Conservation (phyloP, 1,140 invertebrate species). For the Listronotus bonariensis region DNA sequence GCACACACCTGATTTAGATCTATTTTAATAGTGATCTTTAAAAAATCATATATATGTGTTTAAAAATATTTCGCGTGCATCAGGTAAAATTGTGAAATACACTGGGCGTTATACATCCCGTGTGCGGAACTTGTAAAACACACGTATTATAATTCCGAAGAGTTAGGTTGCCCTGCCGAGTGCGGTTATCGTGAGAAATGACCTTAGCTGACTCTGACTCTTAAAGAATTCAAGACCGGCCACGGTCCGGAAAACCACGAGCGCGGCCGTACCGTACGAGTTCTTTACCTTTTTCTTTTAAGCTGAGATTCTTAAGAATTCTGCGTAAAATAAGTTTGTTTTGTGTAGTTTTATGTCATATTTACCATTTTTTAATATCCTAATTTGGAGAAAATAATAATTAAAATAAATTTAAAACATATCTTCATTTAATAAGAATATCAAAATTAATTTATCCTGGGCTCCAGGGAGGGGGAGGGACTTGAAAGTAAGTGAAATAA, state of each 20-base stretch:
- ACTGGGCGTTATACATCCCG: slow-evolving; percentile 31
- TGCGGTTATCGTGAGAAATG: slow-evolving; percentile 56
- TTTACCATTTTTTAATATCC: too few relatives aligned
- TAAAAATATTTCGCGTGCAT: slow-evolving; percentile 19
- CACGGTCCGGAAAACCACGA: slow-evolving; percentile 29
- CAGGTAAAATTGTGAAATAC: slow-evolving; percentile 23
- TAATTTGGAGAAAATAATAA: too few relatives aligned
- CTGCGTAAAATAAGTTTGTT: slow-evolving; percentile 17
- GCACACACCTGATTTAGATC: too few relatives aligned
- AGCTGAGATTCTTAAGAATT: slow-evolving; percentile 18
- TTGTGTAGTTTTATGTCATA: not conserved
- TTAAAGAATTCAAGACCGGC: slow-evolving; percentile 48
- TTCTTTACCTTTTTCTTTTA: slow-evolving; percentile 19
- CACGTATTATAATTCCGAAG: slow-evolving; percentile 48
- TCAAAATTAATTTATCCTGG: too few relatives aligned
- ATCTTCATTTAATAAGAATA: too few relatives aligned
- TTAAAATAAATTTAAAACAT: too few relatives aligned
- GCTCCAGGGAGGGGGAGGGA: too few relatives aligned
- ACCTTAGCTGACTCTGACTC: slow-evolving; percentile 57
- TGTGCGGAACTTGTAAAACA: slow-evolving; percentile 36
- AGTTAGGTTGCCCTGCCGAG: slow-evolving; percentile 52
- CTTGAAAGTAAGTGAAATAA: too few relatives aligned
- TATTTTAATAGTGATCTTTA: too few relatives aligned
- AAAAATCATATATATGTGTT: too few relatives aligned
- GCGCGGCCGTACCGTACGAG: slow-evolving; percentile 34